Base-by-base conservation (phyloP, 2,113 vertebrate genomes). In the Eublepharis macularius region DNA sequence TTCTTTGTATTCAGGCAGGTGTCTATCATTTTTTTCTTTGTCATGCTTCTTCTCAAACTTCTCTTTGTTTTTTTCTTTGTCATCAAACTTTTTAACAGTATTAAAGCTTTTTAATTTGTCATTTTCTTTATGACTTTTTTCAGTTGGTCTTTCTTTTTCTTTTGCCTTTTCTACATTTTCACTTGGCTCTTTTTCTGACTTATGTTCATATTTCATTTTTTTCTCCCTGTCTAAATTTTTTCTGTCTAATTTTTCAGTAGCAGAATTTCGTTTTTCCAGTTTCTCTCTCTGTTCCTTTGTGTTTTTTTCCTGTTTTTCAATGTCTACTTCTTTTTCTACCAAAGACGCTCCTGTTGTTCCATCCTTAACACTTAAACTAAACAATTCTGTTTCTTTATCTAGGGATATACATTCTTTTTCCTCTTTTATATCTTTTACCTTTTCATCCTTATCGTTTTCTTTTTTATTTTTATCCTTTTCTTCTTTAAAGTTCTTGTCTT, bases 371-470 rank as follows among this genome's bases (percentile, higher is more conserved):
- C 85, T 84, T 84, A 93, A 87, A 87, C 92, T 94, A 85, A 91
- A 88, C 43, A 94, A 93, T 95, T 97, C 98, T 2, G 92, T 86
- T 89, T 97, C 94, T 95, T 95, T 97, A 89, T 96, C 96, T 87
- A 92, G 94, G 70, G 95, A 57, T 2, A 83, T 76, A 84, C 92
- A 94, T 77, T 99, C 98, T 70, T 97, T 98, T 4, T 96, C 94
- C 94, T 98, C 98, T 79, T 94, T 97, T n/a, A 70, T n/a, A 80
- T 97, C 97, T 92, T 94, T 97, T 72, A 66, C 84, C 95, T 97
- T 98, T 90, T 99, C 98, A 81, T 98, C 98, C 90, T 96, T 98
- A 29, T 99, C 98, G 91, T 92, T 98, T 88, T 98, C 98, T 29
- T 97, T 99, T 94, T 97, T 98, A 95, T 80, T 90, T 89, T 97